Evolutionary conservation across 2,888 invertebrate species (phyloP).

Genomic region (Selenia dentaria): DNA sequence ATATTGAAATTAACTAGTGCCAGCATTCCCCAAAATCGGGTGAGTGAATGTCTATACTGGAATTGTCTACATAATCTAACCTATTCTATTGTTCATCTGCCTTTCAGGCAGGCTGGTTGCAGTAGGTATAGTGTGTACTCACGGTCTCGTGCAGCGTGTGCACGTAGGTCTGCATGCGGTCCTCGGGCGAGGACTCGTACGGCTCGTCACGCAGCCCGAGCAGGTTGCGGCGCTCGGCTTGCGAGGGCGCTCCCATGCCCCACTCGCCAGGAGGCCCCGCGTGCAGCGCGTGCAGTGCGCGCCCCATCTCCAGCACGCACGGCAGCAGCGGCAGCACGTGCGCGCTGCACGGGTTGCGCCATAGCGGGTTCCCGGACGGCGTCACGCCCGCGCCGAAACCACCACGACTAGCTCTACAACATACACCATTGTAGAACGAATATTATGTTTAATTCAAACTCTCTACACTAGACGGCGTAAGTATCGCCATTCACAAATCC

Average conservation of each 20-base stretch:
- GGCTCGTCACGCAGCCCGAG: slow-evolving; percentile 86
- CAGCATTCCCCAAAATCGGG: too few species aligned
- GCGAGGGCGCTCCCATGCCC: slow-evolving; percentile 87
- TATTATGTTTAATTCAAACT: too few species aligned
- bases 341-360: slow-evolving; percentile 94
- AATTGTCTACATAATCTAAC: too few species aligned
- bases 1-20: too few species aligned
- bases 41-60: too few species aligned
- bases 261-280: slow-evolving; percentile 84
- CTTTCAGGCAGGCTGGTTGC: too few species aligned
- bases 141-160: slow-evolving; percentile 89
- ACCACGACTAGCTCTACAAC: slow-evolving; percentile 91
- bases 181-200: slow-evolving; percentile 86
- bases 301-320: slow-evolving; percentile 90
- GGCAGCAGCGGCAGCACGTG: slow-evolving; percentile 93
- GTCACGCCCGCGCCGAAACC: slow-evolving; percentile 92
- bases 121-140: slow-evolving; percentile 31
- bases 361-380: slow-evolving; percentile 90
- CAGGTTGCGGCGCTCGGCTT: slow-evolving; percentile 90
- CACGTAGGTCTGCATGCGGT: slow-evolving; percentile 94
- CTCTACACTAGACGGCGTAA: too few species aligned
- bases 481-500: too few species aligned
- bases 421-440: too few species aligned
- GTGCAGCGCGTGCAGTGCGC: slow-evolving; percentile 92
- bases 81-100: too few species aligned